phyloP scores from a whole-genome alignment of 1,140 invertebrate genomes.

The Solenopsis fugax region DNA sequence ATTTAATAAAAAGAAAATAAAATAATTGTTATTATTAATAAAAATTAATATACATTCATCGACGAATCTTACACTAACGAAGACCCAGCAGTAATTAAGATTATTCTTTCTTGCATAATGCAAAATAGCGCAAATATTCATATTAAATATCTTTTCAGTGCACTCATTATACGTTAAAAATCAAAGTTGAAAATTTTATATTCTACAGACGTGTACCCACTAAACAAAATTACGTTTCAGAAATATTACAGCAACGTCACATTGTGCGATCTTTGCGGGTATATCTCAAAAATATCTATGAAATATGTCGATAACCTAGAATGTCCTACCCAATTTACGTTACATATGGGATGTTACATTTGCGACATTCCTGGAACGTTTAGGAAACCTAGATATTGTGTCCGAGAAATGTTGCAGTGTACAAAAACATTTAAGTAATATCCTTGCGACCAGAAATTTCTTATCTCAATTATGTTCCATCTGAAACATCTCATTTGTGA shows the following conservation, averaged over 20 bases:
- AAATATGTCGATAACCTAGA: not conserved
- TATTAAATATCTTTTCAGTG: too few species aligned
- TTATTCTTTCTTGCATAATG: slow-evolving; percentile 21
- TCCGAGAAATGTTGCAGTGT: too few species aligned
- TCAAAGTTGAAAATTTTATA: too few species aligned
- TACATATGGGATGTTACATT: not conserved
- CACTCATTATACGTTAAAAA: too few species aligned
- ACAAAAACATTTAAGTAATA: too few species aligned
- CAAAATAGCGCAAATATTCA: too few species aligned
- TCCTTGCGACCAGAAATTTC: too few species aligned
- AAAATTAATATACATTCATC: slow-evolving; percentile 36
- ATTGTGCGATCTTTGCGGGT: not conserved
- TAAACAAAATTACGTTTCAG: not conserved
- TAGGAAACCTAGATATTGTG: too few species aligned
- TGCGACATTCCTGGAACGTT: too few species aligned
- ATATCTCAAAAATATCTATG: not conserved
- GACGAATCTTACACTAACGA: slow-evolving; percentile 1
- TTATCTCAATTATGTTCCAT: too few species aligned
- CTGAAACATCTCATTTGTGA: too few species aligned
- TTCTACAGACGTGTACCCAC: too few species aligned
- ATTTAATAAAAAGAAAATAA: not conserved
- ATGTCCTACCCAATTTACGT: not conserved
- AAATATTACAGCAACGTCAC: not conserved
- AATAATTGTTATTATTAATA: not conserved
- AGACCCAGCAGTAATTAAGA: not conserved